Conservation (phyloP, 2,888 invertebrate species). For the Sinodicranocentrus sp. region DNA sequence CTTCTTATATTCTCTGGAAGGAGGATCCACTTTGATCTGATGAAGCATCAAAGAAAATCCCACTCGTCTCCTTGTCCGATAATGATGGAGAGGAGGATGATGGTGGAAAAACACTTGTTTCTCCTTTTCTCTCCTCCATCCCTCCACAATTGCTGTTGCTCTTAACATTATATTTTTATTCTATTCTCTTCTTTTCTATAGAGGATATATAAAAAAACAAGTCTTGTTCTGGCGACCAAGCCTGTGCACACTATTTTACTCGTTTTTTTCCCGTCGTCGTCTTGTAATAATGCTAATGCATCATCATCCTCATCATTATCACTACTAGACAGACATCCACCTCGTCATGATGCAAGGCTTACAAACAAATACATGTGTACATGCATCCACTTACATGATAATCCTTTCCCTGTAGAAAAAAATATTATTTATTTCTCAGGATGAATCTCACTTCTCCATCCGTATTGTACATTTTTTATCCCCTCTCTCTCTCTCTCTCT, state of each 20-base stretch:
- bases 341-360: not conserved
- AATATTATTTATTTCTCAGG: too few relatives aligned
- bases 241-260: not conserved
- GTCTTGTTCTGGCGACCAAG: too few relatives aligned
- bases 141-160: too few relatives aligned
- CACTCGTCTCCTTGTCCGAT: too few relatives aligned
- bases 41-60: too few relatives aligned
- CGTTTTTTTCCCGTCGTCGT: not conserved
- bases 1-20: too few relatives aligned
- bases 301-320: slow-evolving; percentile 33
- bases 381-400: slow-evolving; percentile 8
- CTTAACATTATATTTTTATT: not conserved
- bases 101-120: not conserved
- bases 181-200: not conserved
- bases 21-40: too few relatives aligned
- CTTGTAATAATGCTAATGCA: slow-evolving; percentile 41
- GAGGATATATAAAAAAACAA: not conserved
- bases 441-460: too few relatives aligned
- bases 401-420: not conserved
- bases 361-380: slow-evolving; percentile 15
- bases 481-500: not conserved
- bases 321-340: slow-evolving; percentile 17
- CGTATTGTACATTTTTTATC: too few relatives aligned
- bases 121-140: too few relatives aligned
- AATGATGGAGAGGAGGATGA: not conserved